phyloP scores from a whole-genome alignment of 2,113 vertebrate genomes.

The Xyrauchen texanus region DNA sequence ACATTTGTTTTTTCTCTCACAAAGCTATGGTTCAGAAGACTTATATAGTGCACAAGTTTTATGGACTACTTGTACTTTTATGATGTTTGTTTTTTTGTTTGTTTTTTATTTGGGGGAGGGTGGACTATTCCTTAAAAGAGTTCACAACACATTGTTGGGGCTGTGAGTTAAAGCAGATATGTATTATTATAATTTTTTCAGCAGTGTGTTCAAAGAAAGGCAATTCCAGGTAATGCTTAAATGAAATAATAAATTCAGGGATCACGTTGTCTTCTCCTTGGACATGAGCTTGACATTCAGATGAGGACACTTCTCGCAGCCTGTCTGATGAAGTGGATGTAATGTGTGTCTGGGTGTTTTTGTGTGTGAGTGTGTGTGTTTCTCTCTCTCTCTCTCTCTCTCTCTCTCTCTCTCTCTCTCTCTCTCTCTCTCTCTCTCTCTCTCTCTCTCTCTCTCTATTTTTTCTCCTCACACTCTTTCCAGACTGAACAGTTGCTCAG shows the following conservation, averaged over 20 bases:
- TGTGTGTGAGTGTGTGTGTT: conserved; percentile 65
- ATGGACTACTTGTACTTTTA: too few relatives aligned
- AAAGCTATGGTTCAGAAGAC: not conserved
- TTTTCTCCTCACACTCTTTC: conserved; percentile 51
- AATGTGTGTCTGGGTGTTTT: conserved; percentile 57
- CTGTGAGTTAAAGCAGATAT: not conserved
- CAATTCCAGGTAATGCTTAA: conserved; percentile 25
- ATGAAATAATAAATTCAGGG: conserved; percentile 29
- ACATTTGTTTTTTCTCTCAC: not conserved
- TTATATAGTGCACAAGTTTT: not conserved
- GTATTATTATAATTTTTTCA: not conserved
- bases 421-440: too few relatives aligned
- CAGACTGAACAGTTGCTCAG: conserved; percentile 72
- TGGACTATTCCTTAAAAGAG: not conserved
- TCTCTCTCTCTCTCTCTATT: too few relatives aligned
- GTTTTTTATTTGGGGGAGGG: too few relatives aligned
- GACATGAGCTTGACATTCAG: conserved; percentile 68
- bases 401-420: too few relatives aligned
- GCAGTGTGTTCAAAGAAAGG: conserved; percentile 11
- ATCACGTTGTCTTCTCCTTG: conserved; percentile 32
- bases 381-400: too few relatives aligned
- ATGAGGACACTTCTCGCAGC: conserved; percentile 68
- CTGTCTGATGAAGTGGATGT: conserved; percentile 73
- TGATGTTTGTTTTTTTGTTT: too few relatives aligned
- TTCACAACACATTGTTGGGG: not conserved